Percentiles rank a stretch among this genome's conserved stretches.
Conservation (phyloP, 2,113 vertebrate genomes). For the Smithornis capensis region DNA sequence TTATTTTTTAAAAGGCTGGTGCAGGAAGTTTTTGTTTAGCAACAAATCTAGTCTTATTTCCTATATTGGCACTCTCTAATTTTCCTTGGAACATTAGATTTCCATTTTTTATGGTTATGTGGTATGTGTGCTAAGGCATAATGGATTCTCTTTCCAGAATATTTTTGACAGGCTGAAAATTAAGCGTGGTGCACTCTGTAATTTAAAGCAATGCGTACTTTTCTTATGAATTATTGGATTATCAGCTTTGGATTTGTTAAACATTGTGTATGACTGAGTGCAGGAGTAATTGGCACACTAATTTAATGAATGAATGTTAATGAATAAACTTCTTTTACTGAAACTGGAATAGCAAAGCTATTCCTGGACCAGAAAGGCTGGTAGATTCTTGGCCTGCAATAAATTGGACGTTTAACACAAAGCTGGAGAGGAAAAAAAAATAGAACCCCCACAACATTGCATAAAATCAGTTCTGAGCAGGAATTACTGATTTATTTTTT, state of each 20-base stretch:
- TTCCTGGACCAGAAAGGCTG: neutral
- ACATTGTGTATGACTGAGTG: neutral
- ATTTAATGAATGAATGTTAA: constrained; percentile 29
- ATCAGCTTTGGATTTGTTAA: neutral
- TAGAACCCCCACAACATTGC: neutral
- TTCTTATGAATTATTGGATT: constrained; percentile 19
- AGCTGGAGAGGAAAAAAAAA: neutral
- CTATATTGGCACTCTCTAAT: neutral
- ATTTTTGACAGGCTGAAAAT: neutral
- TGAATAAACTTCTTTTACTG: neutral
- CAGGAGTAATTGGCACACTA: neutral
- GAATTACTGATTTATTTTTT: neutral
- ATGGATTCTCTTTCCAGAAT: neutral
- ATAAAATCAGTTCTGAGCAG: neutral
- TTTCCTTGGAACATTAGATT: neutral
- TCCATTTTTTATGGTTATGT: neutral
- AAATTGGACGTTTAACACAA: neutral
- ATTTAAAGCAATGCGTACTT: neutral
- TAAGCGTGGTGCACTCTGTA: neutral
- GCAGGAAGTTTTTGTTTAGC: neutral
- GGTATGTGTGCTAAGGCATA: neutral
- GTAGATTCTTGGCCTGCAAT: neutral
- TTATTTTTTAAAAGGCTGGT: constrained; percentile 20
- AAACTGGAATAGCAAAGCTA: constrained; percentile 34
- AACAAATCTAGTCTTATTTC: neutral